These are phyloP conservation scores for Allygus modestus DNA, from an alignment of 2,888 invertebrate species.

Conservation along the genomic window DNA sequence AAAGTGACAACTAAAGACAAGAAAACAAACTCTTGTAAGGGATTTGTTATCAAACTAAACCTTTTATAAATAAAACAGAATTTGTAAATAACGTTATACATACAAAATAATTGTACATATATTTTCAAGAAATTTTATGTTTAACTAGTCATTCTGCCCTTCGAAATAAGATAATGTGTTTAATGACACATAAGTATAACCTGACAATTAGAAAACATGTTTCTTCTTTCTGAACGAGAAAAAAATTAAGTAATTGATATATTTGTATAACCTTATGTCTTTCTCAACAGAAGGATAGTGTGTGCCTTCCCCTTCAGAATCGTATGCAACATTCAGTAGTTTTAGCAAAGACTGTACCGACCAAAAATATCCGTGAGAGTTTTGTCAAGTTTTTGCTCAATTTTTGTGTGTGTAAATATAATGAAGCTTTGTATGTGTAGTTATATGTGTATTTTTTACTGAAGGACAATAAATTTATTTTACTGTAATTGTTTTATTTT, in stretches of 20 bases:
- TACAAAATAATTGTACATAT: conserved; percentile 35
- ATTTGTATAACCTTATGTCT: too few relatives aligned
- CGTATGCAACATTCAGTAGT: too few relatives aligned
- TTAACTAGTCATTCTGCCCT: conserved; percentile 16
- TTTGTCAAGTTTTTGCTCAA: conserved; percentile 36
- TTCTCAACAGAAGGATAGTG: too few relatives aligned
- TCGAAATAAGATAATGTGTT: not conserved
- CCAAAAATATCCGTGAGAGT: conserved; percentile 1
- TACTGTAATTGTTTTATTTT: not conserved
- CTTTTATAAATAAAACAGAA: not conserved
- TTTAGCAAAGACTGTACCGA: not conserved
- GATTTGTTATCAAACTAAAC: not conserved
- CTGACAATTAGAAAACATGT: too few relatives aligned
- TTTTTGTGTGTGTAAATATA: conserved; percentile 16
- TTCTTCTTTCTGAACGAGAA: too few relatives aligned
- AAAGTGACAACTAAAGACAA: not conserved
- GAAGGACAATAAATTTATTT: conserved; percentile 23
- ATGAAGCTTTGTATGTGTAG: conserved; percentile 2
- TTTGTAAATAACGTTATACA: conserved; percentile 6
- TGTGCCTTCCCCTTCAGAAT: too few relatives aligned
- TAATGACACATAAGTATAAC: not conserved
- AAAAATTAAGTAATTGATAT: too few relatives aligned
- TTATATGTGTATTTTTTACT: conserved; percentile 27
- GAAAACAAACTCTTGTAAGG: not conserved
- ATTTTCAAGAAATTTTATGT: not conserved